Percentiles rank a stretch among this genome's conserved stretches.
Conservation (phyloP, 2,113 vertebrate genomes). For the Cynocephalus volans region DNA sequence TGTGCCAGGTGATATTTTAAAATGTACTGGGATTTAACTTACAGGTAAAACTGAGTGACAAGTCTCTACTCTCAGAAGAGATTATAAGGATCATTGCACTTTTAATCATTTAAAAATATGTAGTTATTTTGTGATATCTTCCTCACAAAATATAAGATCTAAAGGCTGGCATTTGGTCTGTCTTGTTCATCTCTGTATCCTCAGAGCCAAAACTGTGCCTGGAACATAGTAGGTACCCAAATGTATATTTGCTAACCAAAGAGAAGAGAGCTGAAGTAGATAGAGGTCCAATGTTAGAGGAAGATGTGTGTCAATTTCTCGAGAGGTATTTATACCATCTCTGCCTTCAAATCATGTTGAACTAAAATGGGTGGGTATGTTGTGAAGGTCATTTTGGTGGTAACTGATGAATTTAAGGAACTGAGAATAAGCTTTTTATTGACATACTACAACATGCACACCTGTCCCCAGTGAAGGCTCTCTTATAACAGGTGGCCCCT, state of each 20-base stretch:
- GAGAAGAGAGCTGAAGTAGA: neutral
- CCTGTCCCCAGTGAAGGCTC: neutral
- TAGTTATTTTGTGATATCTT: conserved; percentile 20
- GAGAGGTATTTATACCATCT: neutral
- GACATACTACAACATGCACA: neutral
- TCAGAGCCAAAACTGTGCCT: neutral
- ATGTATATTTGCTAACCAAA: conserved; percentile 29
- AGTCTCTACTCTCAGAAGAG: neutral
- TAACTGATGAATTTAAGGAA: neutral
- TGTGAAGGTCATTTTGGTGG: neutral
- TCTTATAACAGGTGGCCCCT: neutral
- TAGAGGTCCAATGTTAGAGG: neutral
- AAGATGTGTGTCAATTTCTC: neutral
- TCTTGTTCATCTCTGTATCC: conserved; percentile 18
- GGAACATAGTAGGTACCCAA: neutral
- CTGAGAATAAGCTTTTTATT: conserved; percentile 12
- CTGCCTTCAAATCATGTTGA: neutral
- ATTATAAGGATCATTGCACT: neutral
- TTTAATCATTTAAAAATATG: conserved; percentile 37
- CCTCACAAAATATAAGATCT: conserved; percentile 34
- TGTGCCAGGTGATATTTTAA: neutral
- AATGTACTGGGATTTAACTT: conserved; percentile 44
- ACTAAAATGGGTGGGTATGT: neutral
- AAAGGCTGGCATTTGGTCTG: neutral
- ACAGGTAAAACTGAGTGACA: neutral